Percentiles rank a stretch among this genome's conserved stretches.
phyloP scores from a whole-genome alignment of 2,888 invertebrate genomes.

The Chymomyza amoena region DNA sequence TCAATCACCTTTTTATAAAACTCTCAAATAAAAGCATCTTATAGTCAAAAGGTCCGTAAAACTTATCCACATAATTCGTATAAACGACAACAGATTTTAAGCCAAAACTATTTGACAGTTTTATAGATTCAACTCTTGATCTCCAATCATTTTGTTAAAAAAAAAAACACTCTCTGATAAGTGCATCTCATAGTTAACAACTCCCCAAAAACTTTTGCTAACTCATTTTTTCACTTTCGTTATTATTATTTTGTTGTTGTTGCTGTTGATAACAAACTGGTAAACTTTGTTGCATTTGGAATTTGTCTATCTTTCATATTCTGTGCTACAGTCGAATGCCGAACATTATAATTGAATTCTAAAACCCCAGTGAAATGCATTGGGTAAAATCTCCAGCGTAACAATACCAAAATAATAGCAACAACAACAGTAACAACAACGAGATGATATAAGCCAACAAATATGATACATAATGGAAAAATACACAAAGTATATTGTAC shows the following conservation, averaged over 20 bases:
- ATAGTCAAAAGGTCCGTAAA: no score
- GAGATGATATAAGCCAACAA: slow-evolving; percentile 2
- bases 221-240: neutral
- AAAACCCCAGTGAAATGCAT: slow-evolving; percentile 46
- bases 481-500: neutral
- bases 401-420: slow-evolving; percentile 37
- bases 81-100: no score
- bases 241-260: neutral
- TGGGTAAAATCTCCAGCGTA: slow-evolving; percentile 60
- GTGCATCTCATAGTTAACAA: neutral
- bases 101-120: no score
- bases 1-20: no score
- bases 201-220: neutral
- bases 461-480: slow-evolving; percentile 48
- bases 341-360: slow-evolving; percentile 66
- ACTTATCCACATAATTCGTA: no score
- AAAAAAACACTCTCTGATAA: neutral
- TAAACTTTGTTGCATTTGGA: slow-evolving; percentile 27
- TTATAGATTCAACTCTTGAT: no score
- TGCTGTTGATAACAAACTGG: neutral
- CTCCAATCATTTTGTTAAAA: no score
- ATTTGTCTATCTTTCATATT: slow-evolving; percentile 46
- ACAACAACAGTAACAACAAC: slow-evolving; percentile 9
- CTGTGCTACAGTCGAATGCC: slow-evolving; percentile 37
- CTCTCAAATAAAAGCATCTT: neutral